A percentile compares a stretch with the other conserved stretches of the same genome.
phyloP scores from a whole-genome alignment of 2,797 vertebrate species.

The Pagetopsis macropterus region DNA sequence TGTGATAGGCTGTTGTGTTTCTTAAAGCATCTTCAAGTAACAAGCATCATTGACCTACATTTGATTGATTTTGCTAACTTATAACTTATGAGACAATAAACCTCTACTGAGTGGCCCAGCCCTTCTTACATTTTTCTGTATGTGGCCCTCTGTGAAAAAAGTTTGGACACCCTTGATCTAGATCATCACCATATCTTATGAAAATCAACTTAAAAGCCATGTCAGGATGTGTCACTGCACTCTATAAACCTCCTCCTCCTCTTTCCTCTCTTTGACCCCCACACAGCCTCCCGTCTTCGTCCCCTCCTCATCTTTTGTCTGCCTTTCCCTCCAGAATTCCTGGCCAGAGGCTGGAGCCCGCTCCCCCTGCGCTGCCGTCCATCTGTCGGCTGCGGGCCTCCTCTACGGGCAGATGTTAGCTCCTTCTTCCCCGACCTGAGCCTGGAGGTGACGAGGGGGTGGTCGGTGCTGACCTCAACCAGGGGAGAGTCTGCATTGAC shows the following conservation, averaged over 20 bases:
- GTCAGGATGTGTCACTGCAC: constrained; percentile 46
- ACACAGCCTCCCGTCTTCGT: constrained; percentile 44
- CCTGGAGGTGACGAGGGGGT: constrained; percentile 23
- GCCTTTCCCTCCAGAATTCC: constrained; percentile 76
- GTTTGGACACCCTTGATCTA: no score
- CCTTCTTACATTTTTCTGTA: no score
- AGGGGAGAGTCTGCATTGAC: constrained; percentile 44
- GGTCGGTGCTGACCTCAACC: constrained; percentile 32
- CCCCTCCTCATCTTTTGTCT: constrained; percentile 71
- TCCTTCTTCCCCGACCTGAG: constrained; percentile 34
- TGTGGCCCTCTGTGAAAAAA: no score
- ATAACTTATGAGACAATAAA: no score
- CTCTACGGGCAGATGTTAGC: constrained; percentile 70
- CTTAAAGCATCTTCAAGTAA: no score
- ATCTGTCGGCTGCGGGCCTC: constrained; percentile 68
- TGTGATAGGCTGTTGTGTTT: no score
- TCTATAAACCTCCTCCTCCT: constrained; percentile 47
- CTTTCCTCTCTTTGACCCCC: constrained; percentile 55
- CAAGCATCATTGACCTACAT: no score
- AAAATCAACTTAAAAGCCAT: not conserved
- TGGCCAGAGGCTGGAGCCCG: constrained; percentile 54
- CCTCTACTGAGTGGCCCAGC: no score
- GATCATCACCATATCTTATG: not conserved
- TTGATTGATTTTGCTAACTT: no score
- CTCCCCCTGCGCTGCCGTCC: constrained; percentile 53